These are phyloP conservation scores for Rhyacichthys aspro DNA, from an alignment of 2,797 vertebrate species.

Conservation along the genomic window DNA sequence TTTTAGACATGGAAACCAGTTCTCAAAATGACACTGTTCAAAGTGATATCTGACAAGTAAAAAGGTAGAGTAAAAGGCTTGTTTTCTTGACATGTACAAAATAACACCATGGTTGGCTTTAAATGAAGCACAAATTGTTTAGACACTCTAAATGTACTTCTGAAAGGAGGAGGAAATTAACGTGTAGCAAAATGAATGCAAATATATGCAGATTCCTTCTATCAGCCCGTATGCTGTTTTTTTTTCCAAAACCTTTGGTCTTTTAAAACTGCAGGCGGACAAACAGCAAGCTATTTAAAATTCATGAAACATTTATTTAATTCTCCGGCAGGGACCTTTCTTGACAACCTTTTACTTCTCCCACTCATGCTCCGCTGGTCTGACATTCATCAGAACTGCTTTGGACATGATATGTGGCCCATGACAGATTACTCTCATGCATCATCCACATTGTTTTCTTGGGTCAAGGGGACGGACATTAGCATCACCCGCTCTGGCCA, in stretches of 20 bases:
- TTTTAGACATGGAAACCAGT: no score
- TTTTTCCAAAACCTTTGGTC: conserved; percentile 72
- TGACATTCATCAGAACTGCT: conserved; percentile 71
- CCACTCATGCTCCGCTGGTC: conserved; percentile 51
- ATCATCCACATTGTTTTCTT: conserved; percentile 51
- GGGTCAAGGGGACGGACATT: conserved; percentile 44
- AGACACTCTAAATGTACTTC: conserved; percentile 63
- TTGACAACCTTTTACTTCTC: conserved; percentile 72
- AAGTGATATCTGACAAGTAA: neutral
- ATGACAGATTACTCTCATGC: conserved; percentile 62
- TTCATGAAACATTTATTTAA: conserved; percentile 82
- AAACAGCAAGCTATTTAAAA: conserved; percentile 81
- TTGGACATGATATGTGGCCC: conserved; percentile 69
- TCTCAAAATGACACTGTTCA: neutral
- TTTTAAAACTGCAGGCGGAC: conserved; percentile 80
- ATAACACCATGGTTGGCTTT: conserved; percentile 54
- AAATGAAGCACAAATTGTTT: conserved; percentile 38
- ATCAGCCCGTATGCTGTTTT: conserved; percentile 63
- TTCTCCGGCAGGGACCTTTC: conserved; percentile 73
- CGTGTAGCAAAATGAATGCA: conserved; percentile 78
- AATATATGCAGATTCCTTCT: conserved; percentile 83
- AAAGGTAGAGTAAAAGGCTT: neutral
- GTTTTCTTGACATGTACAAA: conserved; percentile 21
- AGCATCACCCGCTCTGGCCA: conserved; percentile 31
- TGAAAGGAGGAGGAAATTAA: conserved; percentile 77